Base-by-base conservation (phyloP, 2,797 vertebrate species). In the Prunella strophiata region DNA sequence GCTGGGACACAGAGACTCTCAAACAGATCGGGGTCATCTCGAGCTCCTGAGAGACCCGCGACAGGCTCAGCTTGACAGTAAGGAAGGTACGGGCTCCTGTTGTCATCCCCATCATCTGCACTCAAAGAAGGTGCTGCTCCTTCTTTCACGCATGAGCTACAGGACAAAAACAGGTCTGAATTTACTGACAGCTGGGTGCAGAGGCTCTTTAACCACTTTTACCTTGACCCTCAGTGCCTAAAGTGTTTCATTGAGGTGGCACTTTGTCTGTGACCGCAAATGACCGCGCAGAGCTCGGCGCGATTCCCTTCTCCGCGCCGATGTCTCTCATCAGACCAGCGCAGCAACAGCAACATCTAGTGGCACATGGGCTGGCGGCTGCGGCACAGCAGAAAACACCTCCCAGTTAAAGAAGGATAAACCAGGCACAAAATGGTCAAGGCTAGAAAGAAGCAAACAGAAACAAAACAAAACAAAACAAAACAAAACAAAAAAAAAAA, bases 261-360 rank as follows among this genome's bases (percentile, higher is more conserved):
- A 21, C 7, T 54, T 43, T 18, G 47, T 11, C 38, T 72, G 50
- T 51, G 51, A 38, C 19, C 1, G 0, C 47, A 66, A 58, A 70
- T 1, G 68, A 65, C 26, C 0, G 1, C 2, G 1, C 3, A n/a
- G 25, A 43, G 16, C 11, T 68, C 29, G 7, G 9, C 1, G 9
- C 20, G 2, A 38, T 25, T 5, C 4, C 14, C 36, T 19, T 17
- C 32, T 19, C 2, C 22, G 2, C 0, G 32, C 18, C 8, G 42
- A 2, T 3, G n/a, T 10, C 32, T 7, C 21, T 2, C 38, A 15
- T 12, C 29, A 55, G 32, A 78, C 14, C 40, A 47, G 38, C 4
- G 32, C 79, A 74, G 74, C 83, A 93, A 84, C 38, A 94, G 95
- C 83, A 83, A 6, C 96, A 96, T 85, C 97, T 97, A 91, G 83